Percentiles rank a stretch among this genome's conserved stretches.
Conservation (phyloP, 2,113 vertebrate species). For the Poeciliopsis prolifica region DNA sequence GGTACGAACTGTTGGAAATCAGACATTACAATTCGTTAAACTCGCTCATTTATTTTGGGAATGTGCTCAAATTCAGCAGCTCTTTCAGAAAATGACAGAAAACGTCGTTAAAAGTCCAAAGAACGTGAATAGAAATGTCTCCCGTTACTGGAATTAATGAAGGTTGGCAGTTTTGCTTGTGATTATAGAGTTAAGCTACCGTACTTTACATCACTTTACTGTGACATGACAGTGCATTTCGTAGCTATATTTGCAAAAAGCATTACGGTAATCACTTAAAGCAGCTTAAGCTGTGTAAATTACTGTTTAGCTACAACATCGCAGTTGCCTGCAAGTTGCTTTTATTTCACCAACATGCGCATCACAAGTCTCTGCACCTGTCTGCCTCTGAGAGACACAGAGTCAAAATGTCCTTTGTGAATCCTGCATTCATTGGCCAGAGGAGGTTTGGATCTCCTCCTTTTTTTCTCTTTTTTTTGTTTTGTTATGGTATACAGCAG, state of each 20-base stretch:
- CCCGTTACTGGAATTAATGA: not conserved
- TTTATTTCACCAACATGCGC: not conserved
- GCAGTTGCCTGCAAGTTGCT: not conserved
- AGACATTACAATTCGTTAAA: not conserved
- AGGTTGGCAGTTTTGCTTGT: not conserved
- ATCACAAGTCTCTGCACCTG: not conserved
- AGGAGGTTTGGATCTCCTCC: conserved; percentile 55
- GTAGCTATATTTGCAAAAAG: too few relatives aligned
- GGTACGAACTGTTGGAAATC: not conserved
- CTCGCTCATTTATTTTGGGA: not conserved
- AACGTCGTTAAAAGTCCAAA: not conserved
- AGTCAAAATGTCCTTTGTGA: conserved; percentile 8
- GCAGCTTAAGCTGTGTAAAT: too few relatives aligned
- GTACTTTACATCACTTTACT: not conserved
- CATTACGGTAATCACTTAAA: too few relatives aligned
- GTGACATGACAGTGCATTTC: not conserved
- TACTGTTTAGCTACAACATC: too few relatives aligned
- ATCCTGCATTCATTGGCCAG: conserved; percentile 45
- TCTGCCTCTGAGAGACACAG: not conserved
- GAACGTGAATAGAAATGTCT: not conserved
- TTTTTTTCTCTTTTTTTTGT: conserved; percentile 10
- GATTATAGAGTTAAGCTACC: not conserved
- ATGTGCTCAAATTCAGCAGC: not conserved
- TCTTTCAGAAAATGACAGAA: not conserved
- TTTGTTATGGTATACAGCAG: conserved; percentile 18